Conservation (phyloP, 1,140 invertebrate genomes). For the Doryteuthis pealeii region DNA sequence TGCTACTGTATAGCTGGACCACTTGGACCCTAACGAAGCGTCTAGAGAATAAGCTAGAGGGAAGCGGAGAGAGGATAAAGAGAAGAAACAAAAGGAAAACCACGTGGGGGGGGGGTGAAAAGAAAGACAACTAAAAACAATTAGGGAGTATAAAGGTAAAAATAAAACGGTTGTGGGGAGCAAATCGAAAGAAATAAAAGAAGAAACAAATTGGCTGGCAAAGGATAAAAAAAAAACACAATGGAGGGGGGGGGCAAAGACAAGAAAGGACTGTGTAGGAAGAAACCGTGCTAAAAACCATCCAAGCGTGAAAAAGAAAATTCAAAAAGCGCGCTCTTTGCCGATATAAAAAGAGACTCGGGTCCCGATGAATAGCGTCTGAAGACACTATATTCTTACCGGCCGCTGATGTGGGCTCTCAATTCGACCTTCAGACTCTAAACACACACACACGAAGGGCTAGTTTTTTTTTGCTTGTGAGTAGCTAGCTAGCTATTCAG, state of each 20-base stretch:
- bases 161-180: not conserved
- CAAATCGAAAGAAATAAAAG: not conserved
- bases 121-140: constrained; percentile 5
- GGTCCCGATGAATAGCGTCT: too few relatives aligned
- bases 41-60: too few relatives aligned
- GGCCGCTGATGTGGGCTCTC: too few relatives aligned
- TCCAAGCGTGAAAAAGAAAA: not conserved
- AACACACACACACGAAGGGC: too few relatives aligned
- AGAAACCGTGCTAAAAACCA: not conserved
- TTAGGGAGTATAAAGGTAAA: not conserved
- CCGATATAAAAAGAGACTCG: not conserved
- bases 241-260: not conserved
- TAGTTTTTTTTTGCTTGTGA: too few relatives aligned
- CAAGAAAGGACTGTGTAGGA: not conserved
- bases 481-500: too few relatives aligned
- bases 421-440: too few relatives aligned
- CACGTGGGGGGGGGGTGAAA: constrained; percentile 8
- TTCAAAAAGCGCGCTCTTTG: too few relatives aligned
- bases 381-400: too few relatives aligned
- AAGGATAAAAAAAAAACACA: not conserved
- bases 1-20: too few relatives aligned
- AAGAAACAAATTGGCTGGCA: not conserved
- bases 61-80: not conserved
- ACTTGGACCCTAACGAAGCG: too few relatives aligned
- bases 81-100: constrained; percentile 8